phyloP scores from a whole-genome alignment of 2,113 vertebrate genomes.

The Ibidorhyncha struthersii region DNA sequence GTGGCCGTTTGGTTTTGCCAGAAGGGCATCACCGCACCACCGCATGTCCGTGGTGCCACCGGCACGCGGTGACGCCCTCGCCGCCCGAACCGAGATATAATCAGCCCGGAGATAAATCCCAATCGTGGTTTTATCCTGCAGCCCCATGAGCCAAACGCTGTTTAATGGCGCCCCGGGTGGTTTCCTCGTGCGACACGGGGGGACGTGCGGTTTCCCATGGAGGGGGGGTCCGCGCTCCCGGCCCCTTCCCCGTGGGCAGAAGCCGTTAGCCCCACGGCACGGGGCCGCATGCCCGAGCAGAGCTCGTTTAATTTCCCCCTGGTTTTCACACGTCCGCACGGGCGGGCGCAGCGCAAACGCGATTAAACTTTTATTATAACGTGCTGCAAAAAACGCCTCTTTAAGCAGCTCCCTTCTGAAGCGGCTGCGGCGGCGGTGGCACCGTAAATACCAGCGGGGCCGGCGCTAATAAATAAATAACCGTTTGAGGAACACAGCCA shows the following conservation, averaged over 20 bases:
- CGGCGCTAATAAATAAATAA: background rate
- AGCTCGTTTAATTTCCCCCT: background rate
- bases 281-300: background rate
- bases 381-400: background rate
- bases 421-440: background rate
- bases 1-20: fast-evolving
- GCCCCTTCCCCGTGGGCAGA: background rate
- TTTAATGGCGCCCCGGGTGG: background rate
- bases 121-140: fast-evolving
- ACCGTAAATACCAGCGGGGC: background rate
- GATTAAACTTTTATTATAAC: background rate
- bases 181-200: background rate
- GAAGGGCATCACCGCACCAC: background rate
- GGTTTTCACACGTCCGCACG: background rate
- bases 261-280: background rate
- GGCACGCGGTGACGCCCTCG: background rate
- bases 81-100: background rate
- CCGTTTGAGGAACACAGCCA: background rate
- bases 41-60: background rate
- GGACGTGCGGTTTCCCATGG: background rate
- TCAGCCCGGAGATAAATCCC: background rate
- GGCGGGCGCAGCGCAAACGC: background rate
- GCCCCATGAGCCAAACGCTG: fast-evolving
- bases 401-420: background rate
- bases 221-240: background rate